Evolutionary conservation across 2,797 vertebrate species (phyloP).

Genomic region (Gadopsis bispinosus): DNA sequence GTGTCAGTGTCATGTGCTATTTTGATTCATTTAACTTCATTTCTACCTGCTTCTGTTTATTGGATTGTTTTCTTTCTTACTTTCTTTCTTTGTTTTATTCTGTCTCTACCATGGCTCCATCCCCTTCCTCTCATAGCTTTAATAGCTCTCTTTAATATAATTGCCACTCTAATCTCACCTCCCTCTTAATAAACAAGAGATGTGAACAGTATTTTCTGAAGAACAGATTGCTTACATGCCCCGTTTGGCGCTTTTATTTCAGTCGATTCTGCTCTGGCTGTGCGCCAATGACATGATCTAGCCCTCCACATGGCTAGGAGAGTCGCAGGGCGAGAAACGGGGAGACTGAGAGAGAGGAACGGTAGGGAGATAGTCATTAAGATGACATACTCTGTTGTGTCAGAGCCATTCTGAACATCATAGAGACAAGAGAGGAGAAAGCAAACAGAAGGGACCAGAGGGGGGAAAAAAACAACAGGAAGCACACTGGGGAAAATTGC

Average conservation of each 20-base stretch:
- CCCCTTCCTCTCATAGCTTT: slow-evolving; percentile 17
- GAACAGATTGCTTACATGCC: slow-evolving; percentile 40
- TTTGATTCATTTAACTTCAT: slow-evolving; percentile 21
- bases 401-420: slow-evolving; percentile 51
- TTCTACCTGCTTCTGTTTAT: background rate
- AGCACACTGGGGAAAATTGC: slow-evolving; percentile 67
- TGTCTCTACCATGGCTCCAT: slow-evolving; percentile 10
- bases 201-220: slow-evolving; percentile 20
- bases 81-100: slow-evolving; percentile 23
- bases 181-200: slow-evolving; percentile 19
- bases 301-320: slow-evolving; percentile 35
- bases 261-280: slow-evolving; percentile 19
- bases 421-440: slow-evolving; percentile 52
- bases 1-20: slow-evolving; percentile 19
- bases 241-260: slow-evolving; percentile 28
- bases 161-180: slow-evolving; percentile 22
- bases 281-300: slow-evolving; percentile 39
- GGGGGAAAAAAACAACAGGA: slow-evolving; percentile 59
- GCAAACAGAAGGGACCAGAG: slow-evolving; percentile 52
- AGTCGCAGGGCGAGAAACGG: slow-evolving; percentile 32
- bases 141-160: slow-evolving; percentile 29
- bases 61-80: slow-evolving; percentile 9
- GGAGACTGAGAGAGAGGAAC: background rate
- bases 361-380: slow-evolving; percentile 46
- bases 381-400: slow-evolving; percentile 38